Conservation (phyloP, 1,140 invertebrate species). For the Drosophila parvula region DNA sequence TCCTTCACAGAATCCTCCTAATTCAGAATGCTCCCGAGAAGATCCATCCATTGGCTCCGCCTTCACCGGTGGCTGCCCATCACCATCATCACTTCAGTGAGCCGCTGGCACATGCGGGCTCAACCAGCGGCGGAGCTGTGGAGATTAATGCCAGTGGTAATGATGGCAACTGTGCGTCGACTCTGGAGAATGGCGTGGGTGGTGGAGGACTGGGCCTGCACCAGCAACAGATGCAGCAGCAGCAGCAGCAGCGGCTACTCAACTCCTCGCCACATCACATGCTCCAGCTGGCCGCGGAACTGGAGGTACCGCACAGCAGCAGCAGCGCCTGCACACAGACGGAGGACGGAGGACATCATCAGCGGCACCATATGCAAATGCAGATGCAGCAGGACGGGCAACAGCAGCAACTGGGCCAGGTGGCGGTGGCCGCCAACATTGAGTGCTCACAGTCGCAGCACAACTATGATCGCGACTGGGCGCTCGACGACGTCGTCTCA, state of each 20-base stretch:
- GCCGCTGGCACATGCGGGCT: slow-evolving; percentile 41
- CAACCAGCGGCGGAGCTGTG: slow-evolving; percentile 58
- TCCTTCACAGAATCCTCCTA: slow-evolving; percentile 90
- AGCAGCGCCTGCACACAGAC: slow-evolving; percentile 70
- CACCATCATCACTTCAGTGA: slow-evolving; percentile 68
- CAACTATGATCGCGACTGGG: slow-evolving; percentile 83
- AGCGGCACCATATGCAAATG: slow-evolving; percentile 31
- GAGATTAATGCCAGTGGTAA: slow-evolving; percentile 58
- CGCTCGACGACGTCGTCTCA: slow-evolving; percentile 81
- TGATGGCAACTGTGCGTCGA: slow-evolving; percentile 44
- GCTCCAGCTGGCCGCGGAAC: slow-evolving; percentile 63
- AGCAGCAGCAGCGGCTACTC: slow-evolving; percentile 60
- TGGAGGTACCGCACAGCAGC: slow-evolving; percentile 59
- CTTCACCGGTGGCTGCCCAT: slow-evolving; percentile 81
- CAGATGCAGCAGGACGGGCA: slow-evolving; percentile 51
- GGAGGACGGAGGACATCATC: slow-evolving; percentile 60
- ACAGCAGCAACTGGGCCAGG: slow-evolving; percentile 81
- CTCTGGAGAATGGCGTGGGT: slow-evolving; percentile 47
- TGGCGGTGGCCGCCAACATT: slow-evolving; percentile 86
- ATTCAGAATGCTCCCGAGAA: slow-evolving; percentile 96
- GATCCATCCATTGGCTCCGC: slow-evolving; percentile 85
- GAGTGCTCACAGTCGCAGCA: slow-evolving; percentile 85
- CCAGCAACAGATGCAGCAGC: slow-evolving; percentile 65
- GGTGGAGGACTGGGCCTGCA: slow-evolving; percentile 27
- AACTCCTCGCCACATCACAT: slow-evolving; percentile 70